Base-by-base conservation (phyloP, 2,888 invertebrate genomes). In the Drosophila planitibia region DNA sequence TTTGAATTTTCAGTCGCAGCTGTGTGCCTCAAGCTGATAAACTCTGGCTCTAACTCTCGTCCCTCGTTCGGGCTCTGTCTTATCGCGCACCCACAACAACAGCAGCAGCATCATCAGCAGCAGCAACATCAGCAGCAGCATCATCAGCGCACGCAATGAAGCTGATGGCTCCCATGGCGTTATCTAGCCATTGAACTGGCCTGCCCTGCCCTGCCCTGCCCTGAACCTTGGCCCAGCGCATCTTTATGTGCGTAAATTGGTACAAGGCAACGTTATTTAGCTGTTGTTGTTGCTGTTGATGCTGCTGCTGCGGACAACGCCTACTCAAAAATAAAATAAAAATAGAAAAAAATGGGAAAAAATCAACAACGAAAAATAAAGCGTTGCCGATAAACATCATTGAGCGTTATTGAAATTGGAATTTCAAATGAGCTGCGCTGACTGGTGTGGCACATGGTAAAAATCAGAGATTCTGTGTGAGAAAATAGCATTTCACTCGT, bases 321-420 rank as follows among this genome's bases (percentile, higher is more conserved):
- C 87, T 88, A 88, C 91, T 88, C 87, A 78, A 78, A 79, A 73
- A 69, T 55, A 58, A 54, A 62, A 47, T 47, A 47, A 25, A 47
- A 79, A 67, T 60, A 77, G 55, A 73, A 69, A 63, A 47, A 70
- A 71, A 41, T n/a, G 55, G 28, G 58, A 41, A 35, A 41, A 65
- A 51, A 65, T 53, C 52, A 54, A 62, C 58, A 49, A 58, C 59
- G 41, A 60, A 65, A 76, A 39, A 35, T 62, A 54, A 76, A 76
- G 62, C 71, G 62, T 59, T 66, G 74, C 72, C 82, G 87, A 87
- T 87, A 87, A 87, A 82, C 78, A 87, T 87, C 87, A 90, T 77
- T 78, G 80, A 90, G 84, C 89, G 89, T 89, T 90, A 88, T 90
- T 90, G 83, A 83, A 90, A 85, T 86, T 83, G 82, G 84, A 84